Percentiles rank a stretch among this genome's conserved stretches.
phyloP scores from a whole-genome alignment of 2,797 vertebrate genomes.

The Chelidonichthys spinosus region DNA sequence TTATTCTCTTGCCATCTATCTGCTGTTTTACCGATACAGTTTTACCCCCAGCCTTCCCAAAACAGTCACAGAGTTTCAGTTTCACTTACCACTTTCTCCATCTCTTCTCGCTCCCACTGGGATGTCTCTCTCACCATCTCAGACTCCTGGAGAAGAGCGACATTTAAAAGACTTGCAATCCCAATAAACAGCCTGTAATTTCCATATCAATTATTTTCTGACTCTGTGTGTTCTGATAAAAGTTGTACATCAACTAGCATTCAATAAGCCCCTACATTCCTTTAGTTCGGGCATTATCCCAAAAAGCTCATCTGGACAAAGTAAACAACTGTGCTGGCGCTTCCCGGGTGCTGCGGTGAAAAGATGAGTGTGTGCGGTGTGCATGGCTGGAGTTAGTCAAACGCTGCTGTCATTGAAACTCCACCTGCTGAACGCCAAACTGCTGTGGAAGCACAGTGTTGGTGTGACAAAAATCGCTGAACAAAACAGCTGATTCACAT shows the following conservation, averaged over 20 bases:
- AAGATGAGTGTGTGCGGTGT: conserved; percentile 33
- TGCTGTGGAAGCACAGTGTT: conserved; percentile 61
- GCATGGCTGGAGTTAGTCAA: conserved; percentile 37
- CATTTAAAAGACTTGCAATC: conserved; percentile 18
- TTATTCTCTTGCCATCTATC: not conserved
- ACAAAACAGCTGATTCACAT: conserved; percentile 60
- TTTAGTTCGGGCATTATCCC: conserved; percentile 45
- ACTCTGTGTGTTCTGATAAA: conserved; percentile 2
- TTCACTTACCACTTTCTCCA: conserved; percentile 93
- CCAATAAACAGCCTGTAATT: not conserved
- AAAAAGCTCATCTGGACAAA: conserved; percentile 61
- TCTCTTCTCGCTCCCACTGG: conserved; percentile 93
- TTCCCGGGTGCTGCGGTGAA: conserved; percentile 52
- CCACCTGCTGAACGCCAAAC: conserved; percentile 55
- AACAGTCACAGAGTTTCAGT: conserved; percentile 7
- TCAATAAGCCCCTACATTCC: conserved; percentile 48
- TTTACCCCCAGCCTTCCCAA: conserved; percentile 3
- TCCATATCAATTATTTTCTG: not conserved
- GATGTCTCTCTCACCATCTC: conserved; percentile 93
- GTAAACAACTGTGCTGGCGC: conserved; percentile 63
- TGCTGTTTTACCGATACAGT: conserved; percentile 4
- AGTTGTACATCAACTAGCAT: not conserved
- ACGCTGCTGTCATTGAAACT: conserved; percentile 40
- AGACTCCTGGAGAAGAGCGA: conserved; percentile 85
- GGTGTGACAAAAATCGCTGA: conserved; percentile 54